phyloP scores from a whole-genome alignment of 1,140 invertebrate species.

The Prorops nasuta region DNA sequence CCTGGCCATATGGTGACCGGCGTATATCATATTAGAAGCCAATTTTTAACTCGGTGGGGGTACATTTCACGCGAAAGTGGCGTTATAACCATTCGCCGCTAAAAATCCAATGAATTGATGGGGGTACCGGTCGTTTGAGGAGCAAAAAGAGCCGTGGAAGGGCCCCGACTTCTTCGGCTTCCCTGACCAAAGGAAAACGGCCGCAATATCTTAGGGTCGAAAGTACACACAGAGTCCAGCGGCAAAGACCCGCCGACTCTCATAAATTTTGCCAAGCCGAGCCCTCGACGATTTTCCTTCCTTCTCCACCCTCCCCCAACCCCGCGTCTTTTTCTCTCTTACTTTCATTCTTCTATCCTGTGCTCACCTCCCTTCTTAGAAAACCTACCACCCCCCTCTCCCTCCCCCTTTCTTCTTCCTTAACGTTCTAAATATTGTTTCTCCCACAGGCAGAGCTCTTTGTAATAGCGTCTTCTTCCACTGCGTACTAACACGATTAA shows the following conservation, averaged over 20 bases:
- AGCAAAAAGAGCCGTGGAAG: constrained; percentile 11
- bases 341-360: neutral
- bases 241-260: neutral
- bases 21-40: constrained; percentile 46
- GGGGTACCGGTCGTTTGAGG: constrained; percentile 14
- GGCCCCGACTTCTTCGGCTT: constrained; percentile 27
- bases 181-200: constrained; percentile 32
- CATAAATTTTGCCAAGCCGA: constrained; percentile 23
- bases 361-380: neutral
- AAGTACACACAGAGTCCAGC: constrained; percentile 21
- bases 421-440: too few relatives aligned
- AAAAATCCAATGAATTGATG: constrained; percentile 46
- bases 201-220: constrained; percentile 33
- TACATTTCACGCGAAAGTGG: constrained; percentile 35
- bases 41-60: constrained; percentile 42
- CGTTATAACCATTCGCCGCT: constrained; percentile 32
- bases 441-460: too few relatives aligned
- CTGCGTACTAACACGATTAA: too few relatives aligned
- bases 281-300: constrained; percentile 19
- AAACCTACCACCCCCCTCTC: too few relatives aligned
- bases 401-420: too few relatives aligned
- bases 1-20: constrained; percentile 36
- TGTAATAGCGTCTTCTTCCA: too few relatives aligned
- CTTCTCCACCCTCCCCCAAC: too few relatives aligned
- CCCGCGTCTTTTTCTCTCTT: constrained; percentile 9